These are phyloP conservation scores for Suncus etruscus DNA, from an alignment of 2,113 vertebrate species.

Conservation along the genomic window DNA sequence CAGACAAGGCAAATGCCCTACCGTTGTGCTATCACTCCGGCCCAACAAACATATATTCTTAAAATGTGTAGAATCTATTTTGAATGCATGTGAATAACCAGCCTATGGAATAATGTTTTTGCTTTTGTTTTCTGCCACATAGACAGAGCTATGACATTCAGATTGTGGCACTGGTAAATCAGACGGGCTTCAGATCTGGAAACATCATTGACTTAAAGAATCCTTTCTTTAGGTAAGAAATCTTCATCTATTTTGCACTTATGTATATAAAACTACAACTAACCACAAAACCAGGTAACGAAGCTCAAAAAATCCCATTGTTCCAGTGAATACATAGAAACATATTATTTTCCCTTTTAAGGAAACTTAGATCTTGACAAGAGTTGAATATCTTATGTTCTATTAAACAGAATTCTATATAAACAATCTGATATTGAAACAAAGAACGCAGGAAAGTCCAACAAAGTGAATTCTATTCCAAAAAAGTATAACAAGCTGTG, in stretches of 20 bases:
- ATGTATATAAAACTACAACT: not conserved
- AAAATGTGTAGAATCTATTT: not conserved
- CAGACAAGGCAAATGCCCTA: too few species aligned
- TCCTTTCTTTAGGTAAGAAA: constrained; percentile 89
- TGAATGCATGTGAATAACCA: not conserved
- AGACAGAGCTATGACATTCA: constrained; percentile 92
- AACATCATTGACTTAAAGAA: constrained; percentile 91
- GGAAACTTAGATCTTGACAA: not conserved
- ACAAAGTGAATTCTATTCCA: not conserved
- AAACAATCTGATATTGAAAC: not conserved
- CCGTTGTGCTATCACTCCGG: too few species aligned
- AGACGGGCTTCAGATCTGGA: constrained; percentile 90
- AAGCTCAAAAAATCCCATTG: not conserved
- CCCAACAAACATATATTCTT: not conserved
- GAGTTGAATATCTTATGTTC: not conserved
- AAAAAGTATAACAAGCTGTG: not conserved
- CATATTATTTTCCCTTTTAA: not conserved
- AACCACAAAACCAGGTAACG: not conserved
- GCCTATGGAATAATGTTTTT: constrained; percentile 11
- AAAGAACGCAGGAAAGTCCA: not conserved
- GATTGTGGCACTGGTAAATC: constrained; percentile 88
- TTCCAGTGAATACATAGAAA: not conserved
- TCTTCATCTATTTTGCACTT: not conserved
- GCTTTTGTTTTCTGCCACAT: constrained; percentile 59
- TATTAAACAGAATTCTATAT: constrained; percentile 18